Percentiles rank a stretch among this genome's conserved stretches.
Evolutionary conservation across 2,113 vertebrate species (phyloP).

Genomic region (human): GRCh38 chrX:28616501-28617000

Average conservation of each 20-base stretch:
- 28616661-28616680: too few species aligned
- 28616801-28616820: conserved; percentile 32
- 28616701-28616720: too few species aligned
- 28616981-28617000: conserved; percentile 29
- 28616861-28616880: not conserved
- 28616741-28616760: not conserved
- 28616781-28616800: conserved; percentile 26
- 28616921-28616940: not conserved
- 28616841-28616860: conserved; percentile 2
- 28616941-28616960: conserved; percentile 9
- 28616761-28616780: conserved; percentile 15
- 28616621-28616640: too few species aligned
- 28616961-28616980: conserved; percentile 31
- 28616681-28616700: too few species aligned
- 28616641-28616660: too few species aligned
- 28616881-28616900: not conserved
- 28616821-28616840: conserved; percentile 48
- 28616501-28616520: too few species aligned
- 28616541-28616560: too few species aligned
- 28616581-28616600: too few species aligned
- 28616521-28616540: too few species aligned
- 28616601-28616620: too few species aligned
- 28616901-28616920: not conserved
- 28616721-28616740: not conserved
- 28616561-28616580: too few species aligned